A percentile compares a stretch with the other conserved stretches of the same genome.
phyloP scores from a whole-genome alignment of 53 echinoderm and acorn worm species.

The Pentamera pediparva region DNA sequence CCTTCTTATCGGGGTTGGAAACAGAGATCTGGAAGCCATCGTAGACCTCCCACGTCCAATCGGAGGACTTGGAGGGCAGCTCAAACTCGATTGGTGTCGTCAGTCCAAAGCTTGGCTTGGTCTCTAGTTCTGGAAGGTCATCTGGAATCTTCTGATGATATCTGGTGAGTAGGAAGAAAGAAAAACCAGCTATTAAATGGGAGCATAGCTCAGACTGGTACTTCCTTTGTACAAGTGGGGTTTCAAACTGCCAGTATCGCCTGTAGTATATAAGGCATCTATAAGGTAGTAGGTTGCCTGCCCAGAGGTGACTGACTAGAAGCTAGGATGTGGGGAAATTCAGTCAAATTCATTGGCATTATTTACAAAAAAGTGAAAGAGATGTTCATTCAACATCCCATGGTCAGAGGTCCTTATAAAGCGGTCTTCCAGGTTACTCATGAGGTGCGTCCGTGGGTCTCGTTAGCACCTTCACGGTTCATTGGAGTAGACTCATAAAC shows the following conservation, averaged over 20 bases:
- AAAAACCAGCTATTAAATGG: background rate
- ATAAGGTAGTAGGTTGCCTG: too few species aligned
- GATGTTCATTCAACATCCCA: too few species aligned
- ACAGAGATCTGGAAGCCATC: conserved; percentile 59
- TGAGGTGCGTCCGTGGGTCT: too few species aligned
- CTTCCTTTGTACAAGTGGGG: too few species aligned
- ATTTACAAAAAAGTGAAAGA: too few species aligned
- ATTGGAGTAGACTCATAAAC: too few species aligned
- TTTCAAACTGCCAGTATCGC: too few species aligned
- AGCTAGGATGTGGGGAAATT: background rate
- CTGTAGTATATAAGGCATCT: too few species aligned
- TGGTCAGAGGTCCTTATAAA: too few species aligned
- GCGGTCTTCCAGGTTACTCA: too few species aligned
- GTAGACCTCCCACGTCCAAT: conserved; percentile 81
- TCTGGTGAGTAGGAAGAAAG: conserved; percentile 23
- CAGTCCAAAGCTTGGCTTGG: conserved; percentile 72
- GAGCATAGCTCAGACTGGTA: background rate
- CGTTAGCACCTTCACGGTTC: too few species aligned
- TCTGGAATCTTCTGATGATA: conserved; percentile 87
- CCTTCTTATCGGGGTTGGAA: conserved; percentile 4
- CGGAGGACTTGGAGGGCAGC: conserved; percentile 46
- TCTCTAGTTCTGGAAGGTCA: conserved; percentile 72
- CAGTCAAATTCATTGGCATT: background rate
- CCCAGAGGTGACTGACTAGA: too few species aligned
- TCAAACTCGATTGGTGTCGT: conserved; percentile 70